Percentiles rank a stretch among this genome's conserved stretches.
These are phyloP conservation scores for Diarsia brunnea DNA, from an alignment of 2,888 invertebrate genomes.

Conservation along the genomic window DNA sequence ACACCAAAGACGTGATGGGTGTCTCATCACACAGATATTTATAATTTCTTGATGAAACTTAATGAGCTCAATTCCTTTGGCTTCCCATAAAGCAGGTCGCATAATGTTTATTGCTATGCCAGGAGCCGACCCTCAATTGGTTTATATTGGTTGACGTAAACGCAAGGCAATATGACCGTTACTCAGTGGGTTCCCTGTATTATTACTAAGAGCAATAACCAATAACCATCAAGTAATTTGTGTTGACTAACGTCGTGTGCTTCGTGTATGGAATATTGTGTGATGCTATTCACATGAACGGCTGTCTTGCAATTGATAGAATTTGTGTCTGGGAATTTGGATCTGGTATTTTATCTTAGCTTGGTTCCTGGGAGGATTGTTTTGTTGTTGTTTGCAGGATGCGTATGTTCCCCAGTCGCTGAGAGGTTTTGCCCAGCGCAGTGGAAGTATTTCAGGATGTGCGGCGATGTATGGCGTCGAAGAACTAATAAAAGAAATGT, in stretches of 20 bases:
- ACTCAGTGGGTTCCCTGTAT: constrained; percentile 57
- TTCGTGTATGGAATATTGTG: constrained; percentile 1
- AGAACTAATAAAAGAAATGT: too few relatives aligned
- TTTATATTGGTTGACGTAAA: constrained; percentile 83
- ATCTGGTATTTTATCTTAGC: background rate
- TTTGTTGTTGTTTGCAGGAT: background rate
- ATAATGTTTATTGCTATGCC: constrained; percentile 72
- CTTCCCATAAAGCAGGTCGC: constrained; percentile 65
- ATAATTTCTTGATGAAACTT: constrained; percentile 67
- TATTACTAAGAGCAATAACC: constrained; percentile 53
- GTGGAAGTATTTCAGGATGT: background rate
- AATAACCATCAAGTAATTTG: constrained; percentile 62
- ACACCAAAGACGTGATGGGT: background rate
- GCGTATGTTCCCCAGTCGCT: background rate
- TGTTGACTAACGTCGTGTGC: constrained; percentile 33
- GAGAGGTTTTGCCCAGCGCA: too few relatives aligned
- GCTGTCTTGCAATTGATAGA: background rate
- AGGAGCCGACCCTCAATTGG: constrained; percentile 81
- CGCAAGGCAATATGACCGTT: constrained; percentile 68
- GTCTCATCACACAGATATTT: background rate
- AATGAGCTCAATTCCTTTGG: constrained; percentile 68
- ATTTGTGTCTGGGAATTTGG: background rate
- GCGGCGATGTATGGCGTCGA: background rate
- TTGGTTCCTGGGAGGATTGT: background rate
- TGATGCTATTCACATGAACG: constrained; percentile 8